phyloP scores from a whole-genome alignment of 2,113 vertebrate genomes.

The Urocynchramus pylzowi region DNA sequence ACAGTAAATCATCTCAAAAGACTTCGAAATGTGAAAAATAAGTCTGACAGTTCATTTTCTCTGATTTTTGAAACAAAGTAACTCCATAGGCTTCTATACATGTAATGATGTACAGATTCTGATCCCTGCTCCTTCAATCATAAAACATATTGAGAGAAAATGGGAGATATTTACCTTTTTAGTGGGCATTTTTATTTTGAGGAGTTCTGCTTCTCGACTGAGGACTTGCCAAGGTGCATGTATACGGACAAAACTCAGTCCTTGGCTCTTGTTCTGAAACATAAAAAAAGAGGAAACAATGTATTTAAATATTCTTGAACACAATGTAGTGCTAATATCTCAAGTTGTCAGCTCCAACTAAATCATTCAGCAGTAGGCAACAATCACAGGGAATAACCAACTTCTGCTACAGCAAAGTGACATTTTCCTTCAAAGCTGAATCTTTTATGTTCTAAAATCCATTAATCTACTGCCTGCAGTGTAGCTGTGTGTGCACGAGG shows the following conservation, averaged over 20 bases:
- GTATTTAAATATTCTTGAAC: background rate
- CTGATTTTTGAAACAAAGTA: background rate
- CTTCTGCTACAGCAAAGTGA: background rate
- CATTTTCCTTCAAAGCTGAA: background rate
- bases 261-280: slow-evolving; percentile 79
- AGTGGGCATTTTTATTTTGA: slow-evolving; percentile 97
- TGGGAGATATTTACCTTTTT: slow-evolving; percentile 84
- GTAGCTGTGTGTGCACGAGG: background rate
- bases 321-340: background rate
- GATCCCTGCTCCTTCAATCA: background rate
- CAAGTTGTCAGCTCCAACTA: background rate
- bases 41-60: background rate
- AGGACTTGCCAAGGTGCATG: slow-evolving; percentile 94
- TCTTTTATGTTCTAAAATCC: background rate
- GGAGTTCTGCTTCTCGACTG: slow-evolving; percentile 92
- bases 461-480: background rate
- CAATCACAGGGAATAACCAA: background rate
- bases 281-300: slow-evolving; percentile 8
- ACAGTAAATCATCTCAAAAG: background rate
- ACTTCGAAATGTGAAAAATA: background rate
- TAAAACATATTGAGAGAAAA: background rate
- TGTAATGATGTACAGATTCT: background rate
- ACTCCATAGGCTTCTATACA: background rate
- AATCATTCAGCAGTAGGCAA: background rate
- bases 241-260: slow-evolving; percentile 86